A percentile compares a stretch with the other conserved stretches of the same genome.
These are phyloP conservation scores for Phytoseiulus persimilis DNA, from an alignment of 2,888 invertebrate species.

Conservation along the genomic window DNA sequence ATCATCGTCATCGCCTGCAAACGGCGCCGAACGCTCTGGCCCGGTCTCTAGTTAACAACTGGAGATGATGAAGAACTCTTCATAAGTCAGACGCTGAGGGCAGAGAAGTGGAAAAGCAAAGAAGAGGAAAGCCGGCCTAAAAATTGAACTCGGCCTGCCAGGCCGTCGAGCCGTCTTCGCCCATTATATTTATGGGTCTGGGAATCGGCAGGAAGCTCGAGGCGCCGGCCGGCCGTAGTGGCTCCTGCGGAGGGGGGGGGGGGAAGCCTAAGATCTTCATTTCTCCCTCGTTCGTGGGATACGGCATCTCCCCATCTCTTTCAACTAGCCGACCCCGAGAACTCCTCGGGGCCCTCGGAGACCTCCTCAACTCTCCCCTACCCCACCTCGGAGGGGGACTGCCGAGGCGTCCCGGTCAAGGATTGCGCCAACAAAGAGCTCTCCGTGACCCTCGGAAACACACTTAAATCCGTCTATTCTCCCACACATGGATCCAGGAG, in stretches of 20 bases:
- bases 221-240: neutral
- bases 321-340: neutral
- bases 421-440: neutral
- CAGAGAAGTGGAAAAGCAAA: neutral
- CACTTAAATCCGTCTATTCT: neutral
- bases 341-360: neutral
- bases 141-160: neutral
- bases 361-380: neutral
- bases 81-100: neutral
- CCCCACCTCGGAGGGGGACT: no score
- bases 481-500: neutral
- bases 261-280: neutral
- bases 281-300: neutral
- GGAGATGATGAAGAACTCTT: constrained; percentile 21
- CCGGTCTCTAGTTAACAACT: constrained; percentile 21
- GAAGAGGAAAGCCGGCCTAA: neutral
- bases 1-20: no score
- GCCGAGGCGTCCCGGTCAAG: neutral
- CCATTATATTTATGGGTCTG: neutral
- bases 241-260: no score
- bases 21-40: neutral
- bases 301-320: neutral
- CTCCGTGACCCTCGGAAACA: neutral
- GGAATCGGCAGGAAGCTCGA: neutral
- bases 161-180: neutral